Evolutionary conservation across 2,888 invertebrate genomes (phyloP).

Genomic region (Vanessa cardui): DNA sequence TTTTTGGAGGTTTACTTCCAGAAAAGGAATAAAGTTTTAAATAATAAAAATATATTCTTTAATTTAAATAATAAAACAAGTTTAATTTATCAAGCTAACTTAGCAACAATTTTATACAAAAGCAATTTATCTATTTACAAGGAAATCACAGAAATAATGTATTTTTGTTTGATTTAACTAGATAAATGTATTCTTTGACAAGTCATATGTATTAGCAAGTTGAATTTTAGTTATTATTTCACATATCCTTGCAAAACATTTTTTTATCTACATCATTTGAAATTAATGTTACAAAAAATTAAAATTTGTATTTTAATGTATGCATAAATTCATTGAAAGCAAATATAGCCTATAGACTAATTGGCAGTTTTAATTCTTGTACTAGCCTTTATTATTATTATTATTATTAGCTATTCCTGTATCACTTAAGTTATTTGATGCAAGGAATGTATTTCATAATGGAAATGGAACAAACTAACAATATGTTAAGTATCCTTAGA

Average conservation of each 20-base stretch:
- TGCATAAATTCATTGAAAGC: neutral
- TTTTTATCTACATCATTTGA: too few species aligned
- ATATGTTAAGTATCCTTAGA: too few species aligned
- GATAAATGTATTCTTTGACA: conserved; percentile 8
- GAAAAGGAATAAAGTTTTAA: conserved; percentile 42
- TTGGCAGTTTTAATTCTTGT: conserved; percentile 19
- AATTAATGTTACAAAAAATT: too few species aligned
- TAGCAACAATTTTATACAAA: conserved; percentile 59
- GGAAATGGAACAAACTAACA: too few species aligned
- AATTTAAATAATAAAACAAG: conserved; percentile 34
- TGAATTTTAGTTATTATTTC: neutral
- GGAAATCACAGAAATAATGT: conserved; percentile 62
- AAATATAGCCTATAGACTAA: conserved; percentile 4
- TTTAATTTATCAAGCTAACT: conserved; percentile 49
- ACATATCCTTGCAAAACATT: neutral
- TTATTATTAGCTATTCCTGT: too few species aligned
- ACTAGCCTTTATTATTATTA: neutral
- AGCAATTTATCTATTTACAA: conserved; percentile 64
- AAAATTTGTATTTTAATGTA: too few species aligned
- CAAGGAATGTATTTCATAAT: too few species aligned
- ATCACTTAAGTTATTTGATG: too few species aligned
- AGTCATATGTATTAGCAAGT: neutral
- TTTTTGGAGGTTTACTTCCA: conserved; percentile 91
- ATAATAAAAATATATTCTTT: conserved; percentile 26
- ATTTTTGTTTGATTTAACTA: conserved; percentile 15